Conservation (phyloP, 2,113 vertebrate genomes). For the Amblyornis subalaris region DNA sequence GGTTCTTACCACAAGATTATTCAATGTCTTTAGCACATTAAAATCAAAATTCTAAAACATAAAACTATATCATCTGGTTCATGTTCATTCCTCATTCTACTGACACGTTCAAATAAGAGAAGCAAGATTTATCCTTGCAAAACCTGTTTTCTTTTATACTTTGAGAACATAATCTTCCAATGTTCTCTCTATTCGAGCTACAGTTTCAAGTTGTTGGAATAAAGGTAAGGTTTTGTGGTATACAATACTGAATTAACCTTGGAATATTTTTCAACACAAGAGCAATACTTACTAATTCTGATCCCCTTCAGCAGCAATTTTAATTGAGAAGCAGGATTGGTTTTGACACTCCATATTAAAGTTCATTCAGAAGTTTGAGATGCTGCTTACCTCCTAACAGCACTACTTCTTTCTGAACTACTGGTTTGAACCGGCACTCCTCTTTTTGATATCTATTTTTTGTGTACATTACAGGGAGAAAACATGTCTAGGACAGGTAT, state of each 20-base stretch:
- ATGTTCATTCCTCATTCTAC: neutral
- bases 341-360: neutral
- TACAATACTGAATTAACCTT: neutral
- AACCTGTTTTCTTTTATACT: neutral
- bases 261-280: neutral
- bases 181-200: neutral
- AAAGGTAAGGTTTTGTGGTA: neutral
- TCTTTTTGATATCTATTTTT: neutral
- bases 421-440: neutral
- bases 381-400: neutral
- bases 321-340: neutral
- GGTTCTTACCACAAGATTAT: neutral
- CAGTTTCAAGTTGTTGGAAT: neutral
- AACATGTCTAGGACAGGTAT: neutral
- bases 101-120: neutral
- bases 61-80: neutral
- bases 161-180: neutral
- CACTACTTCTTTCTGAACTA: neutral
- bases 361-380: neutral
- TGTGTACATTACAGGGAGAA: neutral
- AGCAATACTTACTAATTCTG: neutral
- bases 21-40: neutral
- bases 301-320: neutral
- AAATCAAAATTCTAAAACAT: neutral
- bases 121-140: neutral